Base-by-base conservation (phyloP, 2,888 invertebrate genomes). In the Noctuana brunneofusca region DNA sequence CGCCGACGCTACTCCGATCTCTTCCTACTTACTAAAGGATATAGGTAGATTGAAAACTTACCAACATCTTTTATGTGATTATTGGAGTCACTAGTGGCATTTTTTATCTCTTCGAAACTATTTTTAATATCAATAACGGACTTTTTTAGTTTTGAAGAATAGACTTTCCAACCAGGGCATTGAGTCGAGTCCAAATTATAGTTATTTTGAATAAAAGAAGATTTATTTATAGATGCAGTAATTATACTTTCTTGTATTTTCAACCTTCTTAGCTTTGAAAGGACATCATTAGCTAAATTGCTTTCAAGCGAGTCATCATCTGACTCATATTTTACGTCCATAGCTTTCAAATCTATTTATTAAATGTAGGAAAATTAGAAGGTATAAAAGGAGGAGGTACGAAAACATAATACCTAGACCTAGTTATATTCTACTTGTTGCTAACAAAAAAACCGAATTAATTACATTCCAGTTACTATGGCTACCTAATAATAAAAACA, bases 231-330 rank as follows among this genome's bases (percentile, higher is more conserved):
- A 64, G 68, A 70, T 64, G 84, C 79, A 24, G 73, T 43, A 18
- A 87, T 69, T 55, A 88, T 64, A 66, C 72, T 76, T 79, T 89
- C 89, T 71, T 89, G 87, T 67, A 90, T 86, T 79, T 84, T 86
- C 38, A 90, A 69, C 66, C 87, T 74, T 68, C 83, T 78, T 54
- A 88, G 58, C 72, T 81, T 84, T 9, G 84, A 81, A 14, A 68
- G 41, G 6, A 78, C 62, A 68, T 67, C 74, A 38, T 65, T 58
- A 18, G 66, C 64, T 53, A 63, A 64, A 14, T 57, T 50, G 64
- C 66, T 60, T 63, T 62, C 60, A 64, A 60, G 41, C 8, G 46
- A 54, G 11, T 53, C 53, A 1, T 59, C 58, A 1, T 20, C 24
- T 12, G 50, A 50, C 16, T 18, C n/a, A 66, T 67, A 50, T 50